These are phyloP conservation scores for Limosa lapponica DNA, from an alignment of 2,797 vertebrate species.

Conservation along the genomic window DNA sequence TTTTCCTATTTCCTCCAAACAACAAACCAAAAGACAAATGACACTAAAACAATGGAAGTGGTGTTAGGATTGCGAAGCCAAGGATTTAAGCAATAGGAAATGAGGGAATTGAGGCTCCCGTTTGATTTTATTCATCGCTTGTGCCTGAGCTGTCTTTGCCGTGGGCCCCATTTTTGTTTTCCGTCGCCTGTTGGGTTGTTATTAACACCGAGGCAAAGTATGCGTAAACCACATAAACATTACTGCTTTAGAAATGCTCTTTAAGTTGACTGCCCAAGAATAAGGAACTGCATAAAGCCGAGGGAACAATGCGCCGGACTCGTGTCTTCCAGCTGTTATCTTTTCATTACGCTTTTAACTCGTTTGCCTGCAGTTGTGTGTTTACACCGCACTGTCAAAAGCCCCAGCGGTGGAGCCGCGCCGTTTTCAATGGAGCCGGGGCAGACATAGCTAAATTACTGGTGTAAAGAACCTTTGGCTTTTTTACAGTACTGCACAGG, in stretches of 20 bases:
- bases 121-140: not conserved
- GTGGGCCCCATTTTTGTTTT: not conserved
- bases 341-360: not conserved
- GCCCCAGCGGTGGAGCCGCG: not conserved
- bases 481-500: slow-evolving; percentile 46
- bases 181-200: not conserved
- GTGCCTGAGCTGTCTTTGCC: not conserved
- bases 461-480: slow-evolving; percentile 62
- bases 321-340: not conserved
- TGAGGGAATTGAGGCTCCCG: not conserved
- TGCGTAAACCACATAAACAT: too few species aligned
- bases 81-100: not conserved
- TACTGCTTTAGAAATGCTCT: fast-evolving
- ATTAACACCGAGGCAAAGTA: not conserved
- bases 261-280: not conserved
- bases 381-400: slow-evolving; percentile 24
- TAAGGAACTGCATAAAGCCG: not conserved
- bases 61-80: not conserved
- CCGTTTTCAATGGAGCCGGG: not conserved
- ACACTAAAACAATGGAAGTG: not conserved
- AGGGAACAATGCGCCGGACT: not conserved
- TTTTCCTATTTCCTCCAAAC: not conserved
- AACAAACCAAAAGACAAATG: not conserved
- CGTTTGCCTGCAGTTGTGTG: not conserved
- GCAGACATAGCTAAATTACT: not conserved